Percentiles rank a stretch among this genome's conserved stretches.
phyloP scores from a whole-genome alignment of 2,888 invertebrate species.

The Meloe dianella region DNA sequence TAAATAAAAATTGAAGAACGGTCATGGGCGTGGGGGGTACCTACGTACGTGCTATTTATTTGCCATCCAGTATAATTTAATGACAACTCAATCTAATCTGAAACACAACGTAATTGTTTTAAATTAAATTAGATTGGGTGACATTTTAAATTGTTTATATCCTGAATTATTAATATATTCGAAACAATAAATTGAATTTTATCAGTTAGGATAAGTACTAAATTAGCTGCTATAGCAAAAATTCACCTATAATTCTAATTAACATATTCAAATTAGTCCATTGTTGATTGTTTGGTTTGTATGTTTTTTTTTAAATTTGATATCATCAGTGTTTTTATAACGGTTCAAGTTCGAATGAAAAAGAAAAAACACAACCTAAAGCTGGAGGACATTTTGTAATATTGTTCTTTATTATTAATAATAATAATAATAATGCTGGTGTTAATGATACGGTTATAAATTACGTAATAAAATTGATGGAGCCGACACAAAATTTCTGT shows the following conservation, averaged over 20 bases:
- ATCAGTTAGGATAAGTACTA: no score
- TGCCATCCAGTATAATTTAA: background rate
- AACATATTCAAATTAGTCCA: background rate
- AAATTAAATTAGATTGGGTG: background rate
- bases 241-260: no score
- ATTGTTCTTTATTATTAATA: background rate
- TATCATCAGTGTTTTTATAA: conserved; percentile 22
- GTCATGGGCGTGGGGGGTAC: no score
- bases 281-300: background rate
- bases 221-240: no score
- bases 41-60: no score
- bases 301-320: no score
- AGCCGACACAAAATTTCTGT: no score
- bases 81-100: background rate
- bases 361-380: conserved; percentile 34
- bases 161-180: background rate
- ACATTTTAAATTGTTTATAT: background rate
- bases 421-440: background rate
- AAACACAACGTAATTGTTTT: background rate
- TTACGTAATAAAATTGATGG: no score
- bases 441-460: no score
- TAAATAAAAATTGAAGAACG: no score
- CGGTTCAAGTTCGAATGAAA: conserved; percentile 39
- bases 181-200: no score
- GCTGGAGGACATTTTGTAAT: conserved; percentile 23